Evolutionary conservation across 2,113 vertebrate genomes (phyloP), one percentile per base, ranked within the genome.

Genomic region (Periophthalmus modestus): DNA sequence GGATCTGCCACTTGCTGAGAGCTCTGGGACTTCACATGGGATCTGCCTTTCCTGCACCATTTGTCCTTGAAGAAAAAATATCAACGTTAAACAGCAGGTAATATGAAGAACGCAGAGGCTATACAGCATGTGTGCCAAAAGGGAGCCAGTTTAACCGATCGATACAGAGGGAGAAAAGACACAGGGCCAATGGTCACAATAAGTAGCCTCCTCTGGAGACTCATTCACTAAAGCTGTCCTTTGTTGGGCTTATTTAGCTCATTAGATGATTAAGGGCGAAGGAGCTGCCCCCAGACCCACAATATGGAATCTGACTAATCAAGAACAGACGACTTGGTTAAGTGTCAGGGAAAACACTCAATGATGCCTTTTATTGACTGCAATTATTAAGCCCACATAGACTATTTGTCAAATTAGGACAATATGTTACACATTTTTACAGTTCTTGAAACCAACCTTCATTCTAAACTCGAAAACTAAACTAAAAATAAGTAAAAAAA

Each of bases 11-110:
- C 95, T 95, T 91, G 91, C 92, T 65, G 89, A 75, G 94, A 94
- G 95, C 96, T 95, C 90, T 74, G 95, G 96, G 96, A 96, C 95
- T 94, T 95, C 91, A 73, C 92, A 92, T 93, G 88, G 93, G 95
- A 96, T 95, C 93, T 87, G 81, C 92, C 93, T 94, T 94, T 95
- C 89, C 91, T 90, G 89, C 93, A 93, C 88, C 91, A 68, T 96
- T 97, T 95, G 97, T 97, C 98, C 97, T 99, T 98, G 96, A 93
- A 92, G 81, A 14, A 23, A n/a, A 71, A 66, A 70, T 92, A 92
- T 92, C 77, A 61, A 79, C 88, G 89, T 91, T 81, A 81, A 80
- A 79, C 48, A 87, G 63, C 65, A 78, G 87, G 92, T 90, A 91
- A 89, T 84, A 84, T 85, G 72, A 85, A 88, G 70, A 88, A 88